phyloP scores from a whole-genome alignment of 92 coral and sea anemone species.

The Heteractis magnifica region DNA sequence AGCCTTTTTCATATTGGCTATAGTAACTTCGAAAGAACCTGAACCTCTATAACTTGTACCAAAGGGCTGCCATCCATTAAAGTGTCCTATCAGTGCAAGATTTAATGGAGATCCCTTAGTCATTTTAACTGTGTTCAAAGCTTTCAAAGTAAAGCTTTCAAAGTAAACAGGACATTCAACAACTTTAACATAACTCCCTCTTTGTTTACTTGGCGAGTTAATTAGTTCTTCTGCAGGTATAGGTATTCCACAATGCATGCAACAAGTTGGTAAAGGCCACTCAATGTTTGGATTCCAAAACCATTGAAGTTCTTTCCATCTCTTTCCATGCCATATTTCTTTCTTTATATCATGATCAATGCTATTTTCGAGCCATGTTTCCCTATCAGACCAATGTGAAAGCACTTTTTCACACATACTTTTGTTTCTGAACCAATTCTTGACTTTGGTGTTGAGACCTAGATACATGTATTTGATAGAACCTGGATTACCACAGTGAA shows the following conservation, averaged over 20 bases:
- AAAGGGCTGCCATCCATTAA: conserved; percentile 34
- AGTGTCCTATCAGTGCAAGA: conserved; percentile 50
- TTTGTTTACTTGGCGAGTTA: conserved; percentile 25
- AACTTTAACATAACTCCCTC: conserved; percentile 20
- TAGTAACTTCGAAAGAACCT: conserved; percentile 44
- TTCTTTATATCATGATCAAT: conserved; percentile 40
- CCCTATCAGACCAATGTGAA: conserved; percentile 43
- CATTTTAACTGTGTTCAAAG: conserved; percentile 31
- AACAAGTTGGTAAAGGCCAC: conserved; percentile 52
- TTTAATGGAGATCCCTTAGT: conserved; percentile 44
- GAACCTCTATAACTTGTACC: conserved; percentile 32
- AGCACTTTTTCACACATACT: conserved; percentile 56
- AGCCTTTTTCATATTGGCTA: conserved; percentile 53
- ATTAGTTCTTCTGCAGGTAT: conserved; percentile 30
- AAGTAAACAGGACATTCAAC: conserved; percentile 50
- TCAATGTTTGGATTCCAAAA: conserved; percentile 50
- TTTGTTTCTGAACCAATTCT: conserved; percentile 61
- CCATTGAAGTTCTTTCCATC: conserved; percentile 69
- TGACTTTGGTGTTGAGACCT: conserved; percentile 45
- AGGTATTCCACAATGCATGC: conserved; percentile 44
- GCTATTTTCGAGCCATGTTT: conserved; percentile 44
- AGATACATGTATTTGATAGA: conserved; percentile 56
- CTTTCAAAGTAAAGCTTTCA: conserved; percentile 27
- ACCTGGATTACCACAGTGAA: conserved; percentile 53
- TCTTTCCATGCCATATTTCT: conserved; percentile 72